Base-by-base conservation (phyloP, 2,888 invertebrate species). In the Lithophane semibrunnea region DNA sequence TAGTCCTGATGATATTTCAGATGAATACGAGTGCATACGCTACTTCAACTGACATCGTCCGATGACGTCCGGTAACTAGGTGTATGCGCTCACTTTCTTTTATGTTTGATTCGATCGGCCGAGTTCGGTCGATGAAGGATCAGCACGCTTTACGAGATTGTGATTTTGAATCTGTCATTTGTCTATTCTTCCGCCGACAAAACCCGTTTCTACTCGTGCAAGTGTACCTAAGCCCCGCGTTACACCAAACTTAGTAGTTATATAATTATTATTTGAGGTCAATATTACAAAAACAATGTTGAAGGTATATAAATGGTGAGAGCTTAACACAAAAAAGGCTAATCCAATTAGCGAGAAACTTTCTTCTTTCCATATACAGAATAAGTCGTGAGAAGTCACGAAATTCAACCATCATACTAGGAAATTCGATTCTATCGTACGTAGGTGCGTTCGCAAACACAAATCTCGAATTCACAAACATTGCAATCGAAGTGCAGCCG, bases 401-500 rank as follows among this genome's bases (percentile, higher is more conserved):
- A 56, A 66, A 24, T 61, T 52, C 44, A 72, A 80, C 66, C 47
- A 66, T 44, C 5, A 60, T 49, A 24, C 56, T 44, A 37, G 29
- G 29, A 63, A 73, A 71, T 54, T 56, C 71, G 29, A 64, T 58
- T 66, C 60, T 4, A 18, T 42, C 56, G 64, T 29, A 70, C 54
- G 61, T 64, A 79, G 81, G 42, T 80, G 54, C 16, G 60, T 69
- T 37, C 5, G 61, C 65, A 80, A 84, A 84, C 49, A 80, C 24
- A 16, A 84, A 80, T 80, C 56, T 67, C 13, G 60, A 49, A 80
- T 80, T 81, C 85, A 73, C 85, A 80, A 80, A 80, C 80, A 80
- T 80, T 66, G 81, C 85, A 80, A 80, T 80, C 85, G 85, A 85
- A 73, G 66, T 80, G 73, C 66, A 44, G 12, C 74, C 66, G 81